Percentiles rank a stretch among this genome's conserved stretches.
Conservation (phyloP, 2,113 vertebrate species). For the Rhynchomys soricoides region DNA sequence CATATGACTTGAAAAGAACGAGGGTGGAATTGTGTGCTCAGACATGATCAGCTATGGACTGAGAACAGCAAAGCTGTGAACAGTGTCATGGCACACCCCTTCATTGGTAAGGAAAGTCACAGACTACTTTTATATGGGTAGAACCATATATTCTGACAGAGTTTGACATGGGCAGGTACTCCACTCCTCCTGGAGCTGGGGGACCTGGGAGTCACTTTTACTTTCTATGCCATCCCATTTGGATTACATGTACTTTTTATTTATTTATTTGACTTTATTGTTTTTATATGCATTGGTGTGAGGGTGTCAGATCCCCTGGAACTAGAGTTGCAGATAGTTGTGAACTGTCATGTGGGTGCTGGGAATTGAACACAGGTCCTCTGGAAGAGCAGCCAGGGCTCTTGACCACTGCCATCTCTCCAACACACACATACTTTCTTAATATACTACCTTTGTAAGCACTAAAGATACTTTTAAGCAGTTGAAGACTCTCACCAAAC, state of each 20-base stretch:
- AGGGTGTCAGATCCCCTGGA: too few species aligned
- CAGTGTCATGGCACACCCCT: accelerated
- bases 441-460: not conserved
- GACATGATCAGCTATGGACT: not conserved
- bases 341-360: too few species aligned
- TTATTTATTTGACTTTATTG: too few species aligned
- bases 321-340: too few species aligned
- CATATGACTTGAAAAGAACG: not conserved
- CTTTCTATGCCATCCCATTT: not conserved
- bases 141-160: not conserved
- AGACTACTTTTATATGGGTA: not conserved
- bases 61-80: not conserved
- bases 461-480: not conserved
- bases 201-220: not conserved
- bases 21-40: not conserved
- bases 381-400: too few species aligned
- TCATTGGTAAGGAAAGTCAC: not conserved
- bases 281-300: too few species aligned
- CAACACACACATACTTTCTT: not conserved
- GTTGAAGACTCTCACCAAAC: not conserved
- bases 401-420: too few species aligned
- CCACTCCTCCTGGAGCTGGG: not conserved
- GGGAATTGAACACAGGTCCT: too few species aligned
- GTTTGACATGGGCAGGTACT: not conserved
- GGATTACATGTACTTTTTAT: not conserved